Evolutionary conservation across 1,140 invertebrate species (phyloP), one percentile per base, ranked within the genome.

Genomic region (Drosophila serrata): DNA sequence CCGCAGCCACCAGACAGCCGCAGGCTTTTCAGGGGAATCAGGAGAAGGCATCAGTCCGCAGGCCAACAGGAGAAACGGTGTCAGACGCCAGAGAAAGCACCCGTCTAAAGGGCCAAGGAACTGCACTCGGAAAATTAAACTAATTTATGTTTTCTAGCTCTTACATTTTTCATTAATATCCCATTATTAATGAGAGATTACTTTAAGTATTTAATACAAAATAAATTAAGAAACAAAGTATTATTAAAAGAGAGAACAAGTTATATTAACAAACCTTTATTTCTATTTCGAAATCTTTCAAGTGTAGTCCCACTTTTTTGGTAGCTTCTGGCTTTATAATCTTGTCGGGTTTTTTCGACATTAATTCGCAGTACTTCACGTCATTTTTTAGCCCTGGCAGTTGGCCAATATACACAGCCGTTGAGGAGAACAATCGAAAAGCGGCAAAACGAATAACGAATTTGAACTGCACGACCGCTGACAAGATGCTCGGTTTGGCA

Each of bases 341-440:
- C 77, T 65, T 90, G 69, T 78, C 74, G 62, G 56, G 57, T 75
- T 79, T 77, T 81, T 81, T 65, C 43, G 68, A 67, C 74, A 85
- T 85, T 75, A 72, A 84, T 68, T 80, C 81, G 62, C 81, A 70
- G 45, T 75, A 62, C 56, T 81, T 57, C 67, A 43, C 69, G 59
- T 86, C 78, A 77, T 80, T 78, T 88, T 78, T 69, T 64, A 70
- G 46, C 22, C 61, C 57, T 88, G 84, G 80, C 84, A 80, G 60
- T 60, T 84, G 72, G 60, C 82, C 82, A 87, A 82, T 76, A 74
- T 74, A 39, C 65, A 58, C 65, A 58, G 45, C 60, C 51, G 13
- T n/a, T 33, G 31, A 64, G 29, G 46, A 42, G 56, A 80, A 62
- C 48, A 79, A 61, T 49, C n/a, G 24, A 48, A 37, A 68, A 42